Percentiles rank a stretch among this genome's conserved stretches.
Conservation (phyloP, 2,113 vertebrate species). For the Alosa alosa region DNA sequence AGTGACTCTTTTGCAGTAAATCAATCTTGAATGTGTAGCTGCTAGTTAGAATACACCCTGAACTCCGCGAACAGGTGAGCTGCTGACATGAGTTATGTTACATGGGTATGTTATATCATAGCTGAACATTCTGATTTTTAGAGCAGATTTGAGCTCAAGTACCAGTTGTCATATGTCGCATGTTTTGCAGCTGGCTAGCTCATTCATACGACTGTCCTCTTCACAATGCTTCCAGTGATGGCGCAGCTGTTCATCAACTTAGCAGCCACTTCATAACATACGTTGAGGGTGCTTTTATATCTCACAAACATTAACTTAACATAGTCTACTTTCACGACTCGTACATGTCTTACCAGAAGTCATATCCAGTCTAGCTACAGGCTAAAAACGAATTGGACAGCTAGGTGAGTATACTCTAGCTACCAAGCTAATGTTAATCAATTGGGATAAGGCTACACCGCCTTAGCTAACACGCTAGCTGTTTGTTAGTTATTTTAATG, state of each 20-base stretch:
- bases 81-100: no score
- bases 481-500: neutral
- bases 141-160: neutral
- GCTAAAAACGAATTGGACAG: neutral
- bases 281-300: neutral
- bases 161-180: neutral
- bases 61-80: neutral
- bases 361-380: neutral
- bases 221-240: neutral
- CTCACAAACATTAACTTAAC: neutral
- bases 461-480: slow-evolving; percentile 3
- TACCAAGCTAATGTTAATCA: slow-evolving; percentile 3
- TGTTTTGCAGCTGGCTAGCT: neutral
- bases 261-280: slow-evolving; percentile 4
- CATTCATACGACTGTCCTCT: neutral
- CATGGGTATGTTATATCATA: neutral
- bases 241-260: slow-evolving; percentile 3
- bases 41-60: neutral
- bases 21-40: neutral
- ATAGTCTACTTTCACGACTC: neutral
- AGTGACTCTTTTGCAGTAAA: neutral
- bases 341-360: neutral
- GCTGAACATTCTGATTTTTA: neutral
- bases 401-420: neutral
- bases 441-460: neutral